These are phyloP conservation scores for Salvator merianae DNA, from an alignment of 2,113 vertebrate species.

Conservation along the genomic window DNA sequence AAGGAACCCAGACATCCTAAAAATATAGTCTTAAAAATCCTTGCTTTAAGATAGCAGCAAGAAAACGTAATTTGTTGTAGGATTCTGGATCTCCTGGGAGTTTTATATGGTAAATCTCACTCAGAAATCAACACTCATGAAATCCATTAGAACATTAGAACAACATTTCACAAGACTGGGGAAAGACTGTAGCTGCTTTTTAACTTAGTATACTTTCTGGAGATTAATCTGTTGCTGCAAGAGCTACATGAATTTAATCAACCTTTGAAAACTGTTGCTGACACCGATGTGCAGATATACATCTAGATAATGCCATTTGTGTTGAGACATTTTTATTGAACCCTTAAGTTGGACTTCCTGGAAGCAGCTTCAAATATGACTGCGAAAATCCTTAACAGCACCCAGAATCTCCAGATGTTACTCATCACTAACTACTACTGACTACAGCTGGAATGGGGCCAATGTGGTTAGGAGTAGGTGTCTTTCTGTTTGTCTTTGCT, in stretches of 20 bases:
- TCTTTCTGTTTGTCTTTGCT: not conserved
- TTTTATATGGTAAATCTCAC: not conserved
- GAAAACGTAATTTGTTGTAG: not conserved
- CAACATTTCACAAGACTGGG: not conserved
- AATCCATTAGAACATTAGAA: not conserved
- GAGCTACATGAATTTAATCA: not conserved
- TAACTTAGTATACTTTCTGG: not conserved
- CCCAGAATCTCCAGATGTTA: not conserved
- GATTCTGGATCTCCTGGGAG: not conserved
- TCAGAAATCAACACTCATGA: not conserved
- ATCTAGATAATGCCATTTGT: not conserved
- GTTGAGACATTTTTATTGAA: not conserved
- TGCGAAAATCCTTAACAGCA: not conserved
- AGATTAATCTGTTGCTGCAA: not conserved
- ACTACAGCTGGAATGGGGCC: not conserved
- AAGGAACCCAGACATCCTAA: not conserved
- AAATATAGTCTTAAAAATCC: not conserved
- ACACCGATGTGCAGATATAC: not conserved
- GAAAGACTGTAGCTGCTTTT: not conserved
- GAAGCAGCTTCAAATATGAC: not conserved
- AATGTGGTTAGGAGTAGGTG: not conserved
- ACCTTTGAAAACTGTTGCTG: not conserved
- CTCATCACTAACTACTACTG: not conserved
- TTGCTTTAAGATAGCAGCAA: not conserved
- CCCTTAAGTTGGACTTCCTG: not conserved